These are phyloP conservation scores for Spodoptera exigua DNA, from an alignment of 2,888 invertebrate species.

Conservation along the genomic window DNA sequence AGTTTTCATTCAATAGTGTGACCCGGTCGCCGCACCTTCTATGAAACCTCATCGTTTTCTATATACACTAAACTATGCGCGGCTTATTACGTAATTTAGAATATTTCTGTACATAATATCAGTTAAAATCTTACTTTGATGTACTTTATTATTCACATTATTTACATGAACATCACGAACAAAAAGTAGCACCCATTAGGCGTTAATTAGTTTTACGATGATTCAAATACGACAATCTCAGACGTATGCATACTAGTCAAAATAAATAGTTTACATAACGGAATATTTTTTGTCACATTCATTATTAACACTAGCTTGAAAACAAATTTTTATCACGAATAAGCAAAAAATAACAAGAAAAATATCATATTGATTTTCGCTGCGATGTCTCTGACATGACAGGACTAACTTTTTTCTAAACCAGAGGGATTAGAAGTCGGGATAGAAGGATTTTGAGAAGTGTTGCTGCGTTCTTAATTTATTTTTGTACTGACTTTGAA, in stretches of 20 bases:
- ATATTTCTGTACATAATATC: conserved; percentile 49
- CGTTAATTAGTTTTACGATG: conserved; percentile 42
- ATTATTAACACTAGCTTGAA: conserved; percentile 42
- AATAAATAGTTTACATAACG: conserved; percentile 35
- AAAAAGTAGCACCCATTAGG: conserved; percentile 51
- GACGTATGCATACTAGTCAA: conserved; percentile 20
- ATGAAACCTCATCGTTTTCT: conserved; percentile 91
- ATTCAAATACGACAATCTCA: conserved; percentile 36
- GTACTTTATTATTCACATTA: conserved; percentile 49
- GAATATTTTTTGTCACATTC: conserved; percentile 26
- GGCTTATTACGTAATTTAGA: conserved; percentile 36
- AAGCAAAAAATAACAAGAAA: conserved; percentile 45
- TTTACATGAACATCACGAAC: conserved; percentile 50
- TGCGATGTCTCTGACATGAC: conserved; percentile 24
- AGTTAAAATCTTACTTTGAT: conserved; percentile 44
- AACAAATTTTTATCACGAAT: conserved; percentile 33
- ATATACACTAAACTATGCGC: conserved; percentile 39
- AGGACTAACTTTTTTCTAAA: conserved; percentile 44
- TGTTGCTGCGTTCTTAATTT: too few species aligned
- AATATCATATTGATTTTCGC: conserved; percentile 53
- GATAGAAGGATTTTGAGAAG: conserved; percentile 24
- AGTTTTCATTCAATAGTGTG: conserved; percentile 94
- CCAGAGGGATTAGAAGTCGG: background rate
- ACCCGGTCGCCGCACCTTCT: conserved; percentile 95
- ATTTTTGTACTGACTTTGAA: too few species aligned